Evolutionary conservation across 1,140 invertebrate genomes (phyloP).

Genomic region (Cheumatopsyche charites): DNA sequence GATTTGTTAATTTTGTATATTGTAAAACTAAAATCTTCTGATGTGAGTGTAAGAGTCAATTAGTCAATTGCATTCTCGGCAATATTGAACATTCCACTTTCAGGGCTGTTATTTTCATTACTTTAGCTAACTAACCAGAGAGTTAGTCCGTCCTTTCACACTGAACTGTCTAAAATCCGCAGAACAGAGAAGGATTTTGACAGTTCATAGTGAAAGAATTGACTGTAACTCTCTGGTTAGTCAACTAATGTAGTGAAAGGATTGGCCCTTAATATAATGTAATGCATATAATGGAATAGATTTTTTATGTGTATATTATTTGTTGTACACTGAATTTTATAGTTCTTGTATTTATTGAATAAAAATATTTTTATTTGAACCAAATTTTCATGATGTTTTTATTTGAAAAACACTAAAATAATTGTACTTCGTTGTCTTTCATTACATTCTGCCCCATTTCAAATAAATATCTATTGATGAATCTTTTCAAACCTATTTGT

Average conservation of each 20-base stretch:
- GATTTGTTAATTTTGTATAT: conserved; percentile 21
- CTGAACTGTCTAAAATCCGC: too few relatives aligned
- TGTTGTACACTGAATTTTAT: conserved; percentile 36
- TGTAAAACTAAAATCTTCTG: conserved; percentile 2
- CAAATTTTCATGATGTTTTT: background rate
- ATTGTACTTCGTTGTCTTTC: too few relatives aligned
- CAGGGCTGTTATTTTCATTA: too few relatives aligned
- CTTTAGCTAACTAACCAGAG: too few relatives aligned
- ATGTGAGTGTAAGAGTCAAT: conserved; percentile 27
- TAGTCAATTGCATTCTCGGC: conserved; percentile 32
- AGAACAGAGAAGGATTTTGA: too few relatives aligned
- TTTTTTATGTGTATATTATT: conserved; percentile 28
- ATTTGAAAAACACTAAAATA: background rate
- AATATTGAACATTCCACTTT: conserved; percentile 33
- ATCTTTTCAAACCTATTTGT: too few relatives aligned
- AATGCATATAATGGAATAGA: conserved; percentile 13
- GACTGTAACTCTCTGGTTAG: too few relatives aligned
- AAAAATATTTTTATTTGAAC: conserved; percentile 34
- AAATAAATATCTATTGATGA: too few relatives aligned
- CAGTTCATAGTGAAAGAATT: too few relatives aligned
- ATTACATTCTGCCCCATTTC: too few relatives aligned
- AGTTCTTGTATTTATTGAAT: conserved; percentile 34
- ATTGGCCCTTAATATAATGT: conserved; percentile 17
- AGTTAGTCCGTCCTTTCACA: too few relatives aligned
- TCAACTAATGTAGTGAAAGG: too few relatives aligned